Evolutionary conservation across 2,113 vertebrate genomes (phyloP).

Genomic region (Caloenas nicobarica): DNA sequence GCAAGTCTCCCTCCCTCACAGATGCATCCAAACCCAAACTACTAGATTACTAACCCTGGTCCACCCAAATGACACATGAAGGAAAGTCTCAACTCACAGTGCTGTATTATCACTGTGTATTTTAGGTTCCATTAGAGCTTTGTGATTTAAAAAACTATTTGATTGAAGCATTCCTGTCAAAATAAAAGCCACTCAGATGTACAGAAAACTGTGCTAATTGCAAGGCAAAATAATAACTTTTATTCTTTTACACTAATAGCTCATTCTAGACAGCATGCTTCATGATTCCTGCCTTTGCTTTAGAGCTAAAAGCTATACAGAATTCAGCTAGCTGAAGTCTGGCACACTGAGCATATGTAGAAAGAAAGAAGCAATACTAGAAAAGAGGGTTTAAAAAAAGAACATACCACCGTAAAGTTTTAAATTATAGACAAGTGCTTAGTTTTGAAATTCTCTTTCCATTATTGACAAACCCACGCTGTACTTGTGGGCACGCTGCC

Average conservation of each 20-base stretch:
- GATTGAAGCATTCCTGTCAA: background rate
- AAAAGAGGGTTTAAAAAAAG: slow-evolving; percentile 21
- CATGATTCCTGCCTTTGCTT: background rate
- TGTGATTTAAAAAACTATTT: background rate
- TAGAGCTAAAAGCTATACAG: background rate
- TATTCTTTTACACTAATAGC: background rate
- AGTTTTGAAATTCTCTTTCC: background rate
- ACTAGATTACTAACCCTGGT: background rate
- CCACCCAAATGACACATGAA: slow-evolving; percentile 1
- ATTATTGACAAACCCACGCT: background rate
- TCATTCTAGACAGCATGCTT: background rate
- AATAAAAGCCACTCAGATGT: background rate
- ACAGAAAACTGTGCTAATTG: background rate
- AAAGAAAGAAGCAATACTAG: background rate
- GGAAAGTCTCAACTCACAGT: background rate
- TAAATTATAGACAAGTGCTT: slow-evolving; percentile 3
- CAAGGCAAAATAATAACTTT: background rate
- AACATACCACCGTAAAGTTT: background rate
- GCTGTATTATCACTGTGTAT: background rate
- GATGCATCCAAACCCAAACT: background rate
- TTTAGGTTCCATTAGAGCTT: background rate
- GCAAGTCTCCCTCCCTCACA: background rate
- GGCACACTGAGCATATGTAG: background rate
- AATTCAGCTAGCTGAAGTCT: background rate
- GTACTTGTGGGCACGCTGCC: background rate